Evolutionary conservation across 1,140 invertebrate species (phyloP).

Genomic region (Spodoptera litura): DNA sequence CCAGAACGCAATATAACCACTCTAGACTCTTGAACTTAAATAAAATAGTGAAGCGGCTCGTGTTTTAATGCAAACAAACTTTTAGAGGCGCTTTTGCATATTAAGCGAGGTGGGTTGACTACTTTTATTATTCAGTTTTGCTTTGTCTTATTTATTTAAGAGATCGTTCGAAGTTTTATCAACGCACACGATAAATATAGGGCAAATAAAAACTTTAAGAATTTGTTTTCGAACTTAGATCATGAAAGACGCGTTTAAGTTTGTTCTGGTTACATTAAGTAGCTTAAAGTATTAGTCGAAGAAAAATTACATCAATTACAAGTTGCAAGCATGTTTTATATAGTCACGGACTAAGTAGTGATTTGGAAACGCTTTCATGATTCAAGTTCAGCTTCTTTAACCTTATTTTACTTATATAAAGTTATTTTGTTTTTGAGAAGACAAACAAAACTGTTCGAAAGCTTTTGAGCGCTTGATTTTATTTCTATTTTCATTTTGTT

Average conservation of each 20-base stretch:
- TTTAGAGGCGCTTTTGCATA: conserved; percentile 86
- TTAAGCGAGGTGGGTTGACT: conserved; percentile 86
- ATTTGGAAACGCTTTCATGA: conserved; percentile 69
- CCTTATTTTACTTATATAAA: conserved; percentile 60
- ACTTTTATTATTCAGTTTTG: conserved; percentile 85
- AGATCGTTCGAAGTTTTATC: conserved; percentile 64
- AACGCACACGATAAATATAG: conserved; percentile 52
- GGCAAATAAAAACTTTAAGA: conserved; percentile 52
- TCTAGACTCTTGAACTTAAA: conserved; percentile 84
- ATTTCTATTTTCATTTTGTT: conserved; percentile 70
- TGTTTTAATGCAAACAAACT: conserved; percentile 86
- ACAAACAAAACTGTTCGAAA: conserved; percentile 84
- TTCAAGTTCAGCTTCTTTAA: conserved; percentile 66
- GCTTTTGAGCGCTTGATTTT: conserved; percentile 75
- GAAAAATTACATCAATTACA: conserved; percentile 2
- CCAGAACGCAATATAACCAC: conserved; percentile 86
- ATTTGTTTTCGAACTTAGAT: conserved; percentile 62
- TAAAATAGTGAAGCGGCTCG: conserved; percentile 86
- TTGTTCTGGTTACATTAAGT: conserved; percentile 11
- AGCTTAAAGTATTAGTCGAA: neutral
- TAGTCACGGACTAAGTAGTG: neutral
- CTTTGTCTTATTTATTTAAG: conserved; percentile 80
- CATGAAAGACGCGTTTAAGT: conserved; percentile 64
- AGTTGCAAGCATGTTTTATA: conserved; percentile 6
- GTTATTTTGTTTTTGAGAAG: conserved; percentile 69